Base-by-base conservation (phyloP, 2,888 invertebrate genomes). In the Eumacrocentrus americanus region DNA sequence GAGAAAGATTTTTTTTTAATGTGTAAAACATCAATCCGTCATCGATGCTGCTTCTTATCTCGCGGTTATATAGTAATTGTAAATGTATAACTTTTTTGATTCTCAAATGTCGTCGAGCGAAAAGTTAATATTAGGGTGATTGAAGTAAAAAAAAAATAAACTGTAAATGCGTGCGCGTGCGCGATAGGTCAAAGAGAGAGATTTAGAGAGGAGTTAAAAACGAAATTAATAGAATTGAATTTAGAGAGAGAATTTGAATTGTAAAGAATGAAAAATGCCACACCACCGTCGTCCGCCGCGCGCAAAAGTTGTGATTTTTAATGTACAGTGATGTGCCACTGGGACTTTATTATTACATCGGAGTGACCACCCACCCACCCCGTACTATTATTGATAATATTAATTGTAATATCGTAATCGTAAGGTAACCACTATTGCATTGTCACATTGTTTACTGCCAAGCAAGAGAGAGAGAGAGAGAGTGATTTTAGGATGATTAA, bases 371-470 rank as follows among this genome's bases (percentile, higher is more conserved):
- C 74, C 76, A 76, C 72, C 77, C 76, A 78, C 78, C 78, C 78
- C 78, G 80, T 77, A 79, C 77, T 78, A 77, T 74, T 75, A 76
- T 71, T 72, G 22, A 74, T 73, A 72, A 69, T 69, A 65, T 65
- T 67, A 67, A 69, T 64, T 68, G 63, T 69, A 70, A 77, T 75
- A 76, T 70, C 76, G 63, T 66, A 76, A 72, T 76, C 73, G 71
- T 78, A 78, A 76, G 76, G 78, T 60, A 60, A 79, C 76, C 76
- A 78, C 79, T 78, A 79, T 77, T 79, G 77, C 80, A 80, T 80
- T 80, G 79, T 80, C 80, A 79, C 78, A 78, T 80, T 80, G 77
- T 79, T 79, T 70, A 79, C 80, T 80, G 80, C 79, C 80, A 80
- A 79, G 74, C 76, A 74, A 78, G 71, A 68, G 60, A 55, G 63